phyloP scores from a whole-genome alignment of 2,888 invertebrate species.

The Drosophila merina region DNA sequence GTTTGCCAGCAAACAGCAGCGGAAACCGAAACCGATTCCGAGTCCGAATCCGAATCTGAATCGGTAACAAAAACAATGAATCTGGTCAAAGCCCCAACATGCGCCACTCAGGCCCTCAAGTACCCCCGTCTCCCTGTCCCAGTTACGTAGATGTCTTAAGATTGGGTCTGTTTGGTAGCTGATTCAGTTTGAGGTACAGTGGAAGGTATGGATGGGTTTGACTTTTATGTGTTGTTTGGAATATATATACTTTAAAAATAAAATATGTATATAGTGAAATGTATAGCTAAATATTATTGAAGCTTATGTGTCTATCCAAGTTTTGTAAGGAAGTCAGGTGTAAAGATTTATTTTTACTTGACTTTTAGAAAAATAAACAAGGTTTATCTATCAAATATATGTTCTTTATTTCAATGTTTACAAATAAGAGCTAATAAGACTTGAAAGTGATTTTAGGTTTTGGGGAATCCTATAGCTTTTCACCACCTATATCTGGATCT shows the following conservation, averaged over 20 bases:
- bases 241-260: no score
- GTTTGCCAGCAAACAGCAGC: slow-evolving; percentile 61
- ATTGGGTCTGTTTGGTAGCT: slow-evolving; percentile 52
- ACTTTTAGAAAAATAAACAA: no score
- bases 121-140: slow-evolving; percentile 47
- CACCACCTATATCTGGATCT: not conserved
- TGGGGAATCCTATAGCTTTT: not conserved
- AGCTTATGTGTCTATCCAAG: no score
- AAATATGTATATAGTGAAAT: no score
- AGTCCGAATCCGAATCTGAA: slow-evolving; percentile 22
- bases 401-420: not conserved
- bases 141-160: slow-evolving; percentile 14
- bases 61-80: slow-evolving; percentile 49
- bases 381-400: no score
- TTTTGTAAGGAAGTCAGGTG: no score
- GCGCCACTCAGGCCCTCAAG: slow-evolving; percentile 74
- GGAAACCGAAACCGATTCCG: slow-evolving; percentile 47
- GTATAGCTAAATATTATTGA: no score
- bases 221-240: no score
- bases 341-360: no score
- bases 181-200: slow-evolving; percentile 44
- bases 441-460: not conserved
- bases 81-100: slow-evolving; percentile 66
- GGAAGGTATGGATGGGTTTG: not conserved
- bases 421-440: not conserved